These are phyloP conservation scores for Diplosoma virens DNA, from an alignment of 23 tunicate genomes.

Conservation along the genomic window DNA sequence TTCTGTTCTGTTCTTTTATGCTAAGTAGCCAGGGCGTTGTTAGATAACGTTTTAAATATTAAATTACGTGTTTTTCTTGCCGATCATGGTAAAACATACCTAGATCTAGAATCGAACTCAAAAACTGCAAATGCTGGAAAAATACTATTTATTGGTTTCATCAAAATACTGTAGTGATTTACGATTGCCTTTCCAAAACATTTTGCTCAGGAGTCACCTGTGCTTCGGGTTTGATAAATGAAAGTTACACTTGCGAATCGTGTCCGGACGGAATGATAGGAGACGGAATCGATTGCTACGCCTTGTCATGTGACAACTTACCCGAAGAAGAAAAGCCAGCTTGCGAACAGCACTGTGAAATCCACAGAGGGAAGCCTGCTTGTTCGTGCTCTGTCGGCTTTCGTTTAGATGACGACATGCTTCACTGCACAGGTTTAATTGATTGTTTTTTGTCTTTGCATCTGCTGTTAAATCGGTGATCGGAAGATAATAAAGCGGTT, in stretches of 20 bases:
- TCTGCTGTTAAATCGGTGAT: no score
- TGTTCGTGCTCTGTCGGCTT: slow-evolving; percentile 33
- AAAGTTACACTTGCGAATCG: slow-evolving; percentile 47
- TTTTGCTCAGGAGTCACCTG: slow-evolving; percentile 44
- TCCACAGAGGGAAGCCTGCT: slow-evolving; percentile 28
- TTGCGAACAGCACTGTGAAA: slow-evolving; percentile 30
- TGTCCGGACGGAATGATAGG: slow-evolving; percentile 81
- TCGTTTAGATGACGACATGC: not conserved
- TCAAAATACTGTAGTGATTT: no score
- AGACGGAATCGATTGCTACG: slow-evolving; percentile 59
- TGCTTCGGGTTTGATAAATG: not conserved
- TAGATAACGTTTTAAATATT: no score
- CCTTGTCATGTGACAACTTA: slow-evolving; percentile 28
- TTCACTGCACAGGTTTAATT: slow-evolving; percentile 49
- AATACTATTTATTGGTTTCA: no score
- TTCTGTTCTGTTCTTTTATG: no score
- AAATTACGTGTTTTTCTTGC: no score
- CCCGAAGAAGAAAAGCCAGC: not conserved
- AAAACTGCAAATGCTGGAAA: no score
- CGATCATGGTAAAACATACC: no score
- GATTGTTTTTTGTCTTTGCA: not conserved
- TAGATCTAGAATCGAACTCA: no score
- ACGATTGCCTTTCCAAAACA: no score
- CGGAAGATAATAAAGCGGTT: no score
- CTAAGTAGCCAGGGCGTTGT: no score